Evolutionary conservation across 92 coral and sea anemone species (phyloP), one percentile per base, ranked within the genome.

Genomic region (Muricea muricata): DNA sequence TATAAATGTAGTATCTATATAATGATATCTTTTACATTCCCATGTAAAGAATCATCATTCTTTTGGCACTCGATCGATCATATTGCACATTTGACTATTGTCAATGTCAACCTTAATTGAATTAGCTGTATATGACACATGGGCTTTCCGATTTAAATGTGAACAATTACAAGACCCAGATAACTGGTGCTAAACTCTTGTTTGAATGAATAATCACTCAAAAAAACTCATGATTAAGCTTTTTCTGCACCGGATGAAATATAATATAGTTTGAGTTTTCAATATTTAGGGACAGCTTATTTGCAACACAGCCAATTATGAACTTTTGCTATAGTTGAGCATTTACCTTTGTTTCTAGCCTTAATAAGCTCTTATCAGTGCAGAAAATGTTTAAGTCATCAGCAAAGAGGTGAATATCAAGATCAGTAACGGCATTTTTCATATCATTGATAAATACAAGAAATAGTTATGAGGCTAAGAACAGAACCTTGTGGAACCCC

Each of bases 241-340:
- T 71, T 54, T 71, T 71, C 37, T 71, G 78, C 12, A 18, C 40
- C 21, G 78, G 45, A 30, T 71, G 78, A 23, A 71, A 71, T 71
- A 71, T 71, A 24, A 71, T 33, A 71, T 24, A 35, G 34, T 17
- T 71, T 25, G 78, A 71, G 11, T 71, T 71, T 24, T 71, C 78
- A 24, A 71, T 54, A 71, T 71, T 71, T 11, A 71, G 47, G 34
- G 78, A 33, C 11, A 71, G 47, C 37, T 71, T 71, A 71, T 71
- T 71, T 33, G 78, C 78, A n/a, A 71, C 34, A 24, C n/a, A 71
- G 47, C 78, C 61, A 54, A 7, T 54, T 7, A 18, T 54, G n/a
- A 23, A 54, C 25, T 7, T 7, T 7, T 17, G 25, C n/a, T n/a
- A 17, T 7, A 54, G 35, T 26, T 71, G 39, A 69, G 25, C 32